phyloP scores from a whole-genome alignment of 92 coral and sea anemone genomes.

The Parazoanthus darwini region DNA sequence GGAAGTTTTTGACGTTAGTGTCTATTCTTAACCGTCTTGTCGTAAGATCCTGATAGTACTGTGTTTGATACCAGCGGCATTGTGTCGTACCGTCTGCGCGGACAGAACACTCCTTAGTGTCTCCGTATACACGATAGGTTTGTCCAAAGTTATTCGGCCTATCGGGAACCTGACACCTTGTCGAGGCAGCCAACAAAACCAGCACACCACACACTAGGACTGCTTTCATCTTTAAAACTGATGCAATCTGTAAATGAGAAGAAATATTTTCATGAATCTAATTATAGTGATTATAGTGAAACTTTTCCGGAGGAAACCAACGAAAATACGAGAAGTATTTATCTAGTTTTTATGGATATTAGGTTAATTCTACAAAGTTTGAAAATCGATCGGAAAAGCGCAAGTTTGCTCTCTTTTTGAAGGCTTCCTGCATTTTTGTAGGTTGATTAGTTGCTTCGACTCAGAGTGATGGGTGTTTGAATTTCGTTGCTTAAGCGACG shows the following conservation, averaged over 20 bases:
- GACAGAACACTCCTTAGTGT: background rate
- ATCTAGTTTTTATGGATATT: too few relatives aligned
- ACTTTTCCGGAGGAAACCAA: too few relatives aligned
- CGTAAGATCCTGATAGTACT: conserved; percentile 13
- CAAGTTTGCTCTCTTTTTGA: too few relatives aligned
- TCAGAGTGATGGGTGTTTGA: too few relatives aligned
- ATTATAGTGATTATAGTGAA: too few relatives aligned
- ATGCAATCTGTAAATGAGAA: background rate
- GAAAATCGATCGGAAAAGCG: too few relatives aligned
- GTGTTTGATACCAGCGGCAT: conserved; percentile 30
- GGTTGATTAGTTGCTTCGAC: too few relatives aligned
- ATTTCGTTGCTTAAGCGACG: too few relatives aligned
- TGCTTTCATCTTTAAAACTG: background rate
- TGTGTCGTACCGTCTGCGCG: background rate
- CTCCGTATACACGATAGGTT: conserved; percentile 16
- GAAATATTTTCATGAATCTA: too few relatives aligned
- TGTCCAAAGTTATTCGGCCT: conserved; percentile 18
- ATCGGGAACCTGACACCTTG: background rate
- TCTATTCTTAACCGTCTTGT: conserved; percentile 4
- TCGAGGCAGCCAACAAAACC: background rate
- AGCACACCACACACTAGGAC: background rate
- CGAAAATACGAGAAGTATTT: too few relatives aligned
- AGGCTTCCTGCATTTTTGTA: too few relatives aligned
- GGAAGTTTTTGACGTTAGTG: background rate
- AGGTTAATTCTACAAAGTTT: too few relatives aligned